Evolutionary conservation across 2,113 vertebrate species (phyloP).

Genomic region (Pantherophis guttatus): DNA sequence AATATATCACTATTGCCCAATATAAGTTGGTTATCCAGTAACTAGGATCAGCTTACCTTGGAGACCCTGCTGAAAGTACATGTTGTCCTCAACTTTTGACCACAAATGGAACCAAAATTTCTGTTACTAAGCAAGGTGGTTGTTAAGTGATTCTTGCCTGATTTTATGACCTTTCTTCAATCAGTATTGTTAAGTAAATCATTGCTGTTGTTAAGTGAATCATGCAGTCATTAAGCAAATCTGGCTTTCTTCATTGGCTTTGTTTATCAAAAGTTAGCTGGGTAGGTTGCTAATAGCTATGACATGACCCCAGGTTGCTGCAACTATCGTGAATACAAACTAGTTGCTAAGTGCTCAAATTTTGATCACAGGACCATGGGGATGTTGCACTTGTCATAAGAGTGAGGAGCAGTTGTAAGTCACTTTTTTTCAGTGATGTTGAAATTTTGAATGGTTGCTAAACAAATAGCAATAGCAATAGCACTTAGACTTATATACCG

Average conservation of each 20-base stretch:
- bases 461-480: not conserved
- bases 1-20: no score
- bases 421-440: not conserved
- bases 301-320: not conserved
- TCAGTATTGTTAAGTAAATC: not conserved
- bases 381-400: no score
- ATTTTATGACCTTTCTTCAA: not conserved
- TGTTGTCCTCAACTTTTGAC: no score
- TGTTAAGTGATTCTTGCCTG: not conserved
- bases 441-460: no score
- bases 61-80: no score
- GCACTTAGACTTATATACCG: no score
- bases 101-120: not conserved
- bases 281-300: not conserved
- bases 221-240: not conserved
- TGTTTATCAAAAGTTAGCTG: not conserved
- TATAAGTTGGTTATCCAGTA: no score
- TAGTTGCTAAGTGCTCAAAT: not conserved
- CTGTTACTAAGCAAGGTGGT: not conserved
- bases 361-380: not conserved
- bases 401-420: not conserved
- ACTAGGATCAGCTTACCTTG: no score
- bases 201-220: not conserved
- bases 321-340: not conserved
- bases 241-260: not conserved